Evolutionary conservation across 1,140 invertebrate genomes (phyloP).

Genomic region (Delia radicum): DNA sequence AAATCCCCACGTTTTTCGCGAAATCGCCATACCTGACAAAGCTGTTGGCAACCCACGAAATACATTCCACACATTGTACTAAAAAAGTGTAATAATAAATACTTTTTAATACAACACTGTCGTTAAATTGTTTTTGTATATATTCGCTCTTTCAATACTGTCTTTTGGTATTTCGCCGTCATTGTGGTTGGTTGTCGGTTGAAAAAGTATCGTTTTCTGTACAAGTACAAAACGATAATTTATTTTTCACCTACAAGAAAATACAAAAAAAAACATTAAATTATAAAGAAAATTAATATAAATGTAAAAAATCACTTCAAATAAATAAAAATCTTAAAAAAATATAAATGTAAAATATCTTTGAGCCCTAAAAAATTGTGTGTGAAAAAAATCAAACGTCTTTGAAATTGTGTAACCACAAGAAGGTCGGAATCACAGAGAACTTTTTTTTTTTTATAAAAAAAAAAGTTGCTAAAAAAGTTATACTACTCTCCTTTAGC

Average conservation of each 20-base stretch:
- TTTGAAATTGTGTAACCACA: neutral
- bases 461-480: neutral
- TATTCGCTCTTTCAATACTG: conserved; percentile 12
- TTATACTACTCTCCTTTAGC: neutral
- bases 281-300: neutral
- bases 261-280: neutral
- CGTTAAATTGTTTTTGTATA: neutral
- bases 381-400: neutral
- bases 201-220: neutral
- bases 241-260: neutral
- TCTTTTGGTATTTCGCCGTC: conserved; percentile 27
- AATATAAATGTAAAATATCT: neutral
- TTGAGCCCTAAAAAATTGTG: neutral
- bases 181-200: conserved; percentile 28
- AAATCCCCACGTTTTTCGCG: too few species aligned
- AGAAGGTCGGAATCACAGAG: neutral
- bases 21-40: too few species aligned
- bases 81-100: neutral
- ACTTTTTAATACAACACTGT: conserved; percentile 10
- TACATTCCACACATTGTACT: neutral
- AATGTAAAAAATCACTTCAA: neutral
- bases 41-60: neutral
- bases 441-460: too few species aligned
- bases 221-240: neutral
- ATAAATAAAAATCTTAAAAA: neutral